Evolutionary conservation across 2,113 vertebrate species (phyloP).

Genomic region (Neolamprologus kungweensis): DNA sequence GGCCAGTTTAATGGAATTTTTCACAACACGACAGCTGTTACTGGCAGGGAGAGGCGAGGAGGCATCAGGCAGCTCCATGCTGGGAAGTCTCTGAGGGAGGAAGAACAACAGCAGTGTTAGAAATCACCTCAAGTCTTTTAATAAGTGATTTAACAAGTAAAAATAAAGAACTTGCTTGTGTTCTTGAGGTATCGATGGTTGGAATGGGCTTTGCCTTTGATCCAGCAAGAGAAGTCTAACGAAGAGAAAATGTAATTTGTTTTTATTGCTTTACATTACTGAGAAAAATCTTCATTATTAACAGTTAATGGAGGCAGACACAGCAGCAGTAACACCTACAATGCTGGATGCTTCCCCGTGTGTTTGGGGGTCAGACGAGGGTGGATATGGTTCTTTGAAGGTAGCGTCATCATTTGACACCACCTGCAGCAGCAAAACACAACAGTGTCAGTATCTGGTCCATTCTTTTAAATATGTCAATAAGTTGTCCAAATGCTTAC

Average conservation of each 20-base stretch:
- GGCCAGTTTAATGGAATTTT: slow-evolving; percentile 95
- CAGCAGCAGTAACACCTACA: slow-evolving; percentile 21
- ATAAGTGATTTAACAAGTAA: not conserved
- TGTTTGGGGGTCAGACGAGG: slow-evolving; percentile 48
- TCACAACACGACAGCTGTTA: slow-evolving; percentile 84
- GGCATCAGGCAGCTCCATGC: slow-evolving; percentile 93
- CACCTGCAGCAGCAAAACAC: slow-evolving; percentile 14
- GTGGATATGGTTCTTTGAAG: slow-evolving; percentile 73
- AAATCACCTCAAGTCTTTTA: not conserved
- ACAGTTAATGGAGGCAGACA: not conserved
- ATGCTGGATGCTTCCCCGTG: slow-evolving; percentile 54
- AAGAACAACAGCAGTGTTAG: not conserved
- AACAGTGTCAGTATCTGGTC: not conserved
- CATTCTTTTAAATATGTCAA: not conserved
- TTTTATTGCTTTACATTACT: not conserved
- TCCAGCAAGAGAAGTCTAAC: slow-evolving; percentile 59
- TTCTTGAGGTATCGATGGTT: slow-evolving; percentile 80
- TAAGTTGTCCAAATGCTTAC: not conserved
- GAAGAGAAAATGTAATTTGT: not conserved
- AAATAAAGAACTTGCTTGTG: slow-evolving; percentile 75
- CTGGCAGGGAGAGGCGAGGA: slow-evolving; percentile 90
- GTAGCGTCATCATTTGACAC: slow-evolving; percentile 58
- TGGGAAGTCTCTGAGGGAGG: slow-evolving; percentile 81
- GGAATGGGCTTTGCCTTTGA: slow-evolving; percentile 82
- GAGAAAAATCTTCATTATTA: not conserved